A percentile compares a stretch with the other conserved stretches of the same genome.
These are phyloP conservation scores for Drosophila melanosoma DNA, from an alignment of 2,888 invertebrate genomes.

Conservation along the genomic window DNA sequence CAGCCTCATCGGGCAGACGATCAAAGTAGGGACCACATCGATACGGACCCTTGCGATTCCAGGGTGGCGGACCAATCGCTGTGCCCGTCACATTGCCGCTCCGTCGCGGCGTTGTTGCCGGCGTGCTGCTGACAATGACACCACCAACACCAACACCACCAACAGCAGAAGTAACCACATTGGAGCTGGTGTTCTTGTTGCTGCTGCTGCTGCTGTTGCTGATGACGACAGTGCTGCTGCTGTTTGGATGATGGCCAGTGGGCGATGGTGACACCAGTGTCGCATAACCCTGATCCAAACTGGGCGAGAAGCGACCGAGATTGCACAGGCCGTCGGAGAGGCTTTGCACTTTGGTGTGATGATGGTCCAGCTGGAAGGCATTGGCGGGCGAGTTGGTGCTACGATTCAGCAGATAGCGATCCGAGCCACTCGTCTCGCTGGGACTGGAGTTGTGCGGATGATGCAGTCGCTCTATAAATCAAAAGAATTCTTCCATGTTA, in stretches of 20 bases:
- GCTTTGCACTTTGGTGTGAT: slow-evolving; percentile 84
- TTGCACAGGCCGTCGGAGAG: slow-evolving; percentile 84
- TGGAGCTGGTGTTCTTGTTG: slow-evolving; percentile 42
- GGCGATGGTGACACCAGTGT: slow-evolving; percentile 89
- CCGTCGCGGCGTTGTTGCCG: slow-evolving; percentile 64
- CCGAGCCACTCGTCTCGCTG: slow-evolving; percentile 85
- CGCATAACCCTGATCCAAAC: slow-evolving; percentile 93
- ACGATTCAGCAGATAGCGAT: slow-evolving; percentile 83
- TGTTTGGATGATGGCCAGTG: slow-evolving; percentile 79
- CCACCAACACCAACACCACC: slow-evolving; percentile 45
- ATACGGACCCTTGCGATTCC: slow-evolving; percentile 84
- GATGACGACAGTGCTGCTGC: slow-evolving; percentile 73
- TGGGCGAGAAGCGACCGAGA: slow-evolving; percentile 87
- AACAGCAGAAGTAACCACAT: slow-evolving; percentile 33
- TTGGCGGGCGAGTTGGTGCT: slow-evolving; percentile 83
- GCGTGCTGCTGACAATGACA: slow-evolving; percentile 60
- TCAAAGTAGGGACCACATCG: slow-evolving; percentile 86
- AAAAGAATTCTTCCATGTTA: neutral
- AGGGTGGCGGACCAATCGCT: slow-evolving; percentile 81
- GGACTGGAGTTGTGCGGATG: slow-evolving; percentile 83
- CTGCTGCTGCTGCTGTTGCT: slow-evolving; percentile 55
- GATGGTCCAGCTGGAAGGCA: slow-evolving; percentile 82
- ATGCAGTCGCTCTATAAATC: slow-evolving; percentile 78
- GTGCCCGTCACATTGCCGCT: slow-evolving; percentile 46
- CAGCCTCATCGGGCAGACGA: slow-evolving; percentile 88